A percentile compares a stretch with the other conserved stretches of the same genome.
phyloP scores from a whole-genome alignment of 37 sponge, comb jelly and placozoan species.

The Hexactinellida sp. region DNA sequence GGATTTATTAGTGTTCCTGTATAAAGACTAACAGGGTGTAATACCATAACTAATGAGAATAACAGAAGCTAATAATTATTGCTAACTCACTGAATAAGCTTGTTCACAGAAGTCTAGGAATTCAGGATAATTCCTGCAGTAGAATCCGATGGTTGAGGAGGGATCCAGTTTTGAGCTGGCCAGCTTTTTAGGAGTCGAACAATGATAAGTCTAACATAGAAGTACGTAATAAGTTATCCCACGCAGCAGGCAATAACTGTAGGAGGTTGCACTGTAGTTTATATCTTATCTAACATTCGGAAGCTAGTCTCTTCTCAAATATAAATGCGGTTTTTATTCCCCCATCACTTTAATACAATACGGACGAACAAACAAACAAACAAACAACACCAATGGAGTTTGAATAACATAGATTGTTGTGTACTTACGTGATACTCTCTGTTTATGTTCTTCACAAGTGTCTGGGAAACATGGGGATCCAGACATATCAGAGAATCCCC shows the following conservation, averaged over 20 bases:
- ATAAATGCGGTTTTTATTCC: too few species aligned
- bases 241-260: too few species aligned
- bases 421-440: conserved; percentile 9
- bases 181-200: conserved; percentile 59
- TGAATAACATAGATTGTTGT: background rate
- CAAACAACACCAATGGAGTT: background rate
- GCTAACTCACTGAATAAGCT: conserved; percentile 39
- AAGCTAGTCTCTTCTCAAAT: too few species aligned
- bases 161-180: conserved; percentile 81
- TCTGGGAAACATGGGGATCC: conserved; percentile 87
- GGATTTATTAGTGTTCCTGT: too few species aligned
- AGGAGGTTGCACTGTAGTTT: too few species aligned
- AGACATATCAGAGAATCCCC: conserved; percentile 74
- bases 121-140: conserved; percentile 39
- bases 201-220: conserved; percentile 65
- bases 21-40: too few species aligned
- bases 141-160: conserved; percentile 86
- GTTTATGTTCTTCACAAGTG: conserved; percentile 21
- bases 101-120: conserved; percentile 32
- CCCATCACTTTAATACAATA: too few species aligned
- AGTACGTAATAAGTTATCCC: background rate
- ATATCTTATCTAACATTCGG: too few species aligned
- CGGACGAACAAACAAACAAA: background rate
- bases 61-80: too few species aligned
- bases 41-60: too few species aligned